phyloP scores from a whole-genome alignment of 2,113 vertebrate species.

The Carassius carassius region DNA sequence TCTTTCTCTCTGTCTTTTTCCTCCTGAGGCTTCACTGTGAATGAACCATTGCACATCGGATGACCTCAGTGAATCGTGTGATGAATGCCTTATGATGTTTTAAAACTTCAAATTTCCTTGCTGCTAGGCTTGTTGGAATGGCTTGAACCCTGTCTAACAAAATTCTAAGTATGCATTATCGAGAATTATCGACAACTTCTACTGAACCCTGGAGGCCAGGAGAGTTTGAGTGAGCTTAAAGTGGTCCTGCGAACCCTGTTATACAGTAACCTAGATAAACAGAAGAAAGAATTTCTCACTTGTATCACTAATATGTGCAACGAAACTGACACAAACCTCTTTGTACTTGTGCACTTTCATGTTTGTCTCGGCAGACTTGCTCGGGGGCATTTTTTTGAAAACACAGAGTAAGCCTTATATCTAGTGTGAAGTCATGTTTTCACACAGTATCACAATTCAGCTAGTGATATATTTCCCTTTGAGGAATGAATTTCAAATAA shows the following conservation, averaged over 20 bases:
- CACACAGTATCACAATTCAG: neutral
- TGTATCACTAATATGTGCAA: slow-evolving; percentile 20
- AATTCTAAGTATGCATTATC: neutral
- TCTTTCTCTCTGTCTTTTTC: neutral
- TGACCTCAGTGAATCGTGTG: neutral
- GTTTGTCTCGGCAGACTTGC: slow-evolving; percentile 16
- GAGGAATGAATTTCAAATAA: neutral
- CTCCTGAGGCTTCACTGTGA: neutral
- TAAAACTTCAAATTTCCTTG: too few relatives aligned
- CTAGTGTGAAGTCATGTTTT: slow-evolving; percentile 22
- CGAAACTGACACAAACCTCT: neutral
- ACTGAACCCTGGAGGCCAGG: neutral
- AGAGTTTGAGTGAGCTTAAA: neutral
- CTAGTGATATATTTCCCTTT: slow-evolving; percentile 12
- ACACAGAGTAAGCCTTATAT: slow-evolving; percentile 28
- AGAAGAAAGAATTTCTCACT: neutral
- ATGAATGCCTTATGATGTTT: neutral
- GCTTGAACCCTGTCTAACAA: neutral
- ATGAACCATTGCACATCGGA: neutral
- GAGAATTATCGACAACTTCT: neutral
- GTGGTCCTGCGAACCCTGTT: neutral
- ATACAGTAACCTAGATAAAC: slow-evolving; percentile 13
- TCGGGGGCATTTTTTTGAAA: slow-evolving; percentile 27
- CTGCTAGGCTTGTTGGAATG: neutral
- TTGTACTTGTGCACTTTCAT: slow-evolving; percentile 19